Base-by-base conservation (phyloP, 2,888 invertebrate genomes). In the Slavum lentiscoides region DNA sequence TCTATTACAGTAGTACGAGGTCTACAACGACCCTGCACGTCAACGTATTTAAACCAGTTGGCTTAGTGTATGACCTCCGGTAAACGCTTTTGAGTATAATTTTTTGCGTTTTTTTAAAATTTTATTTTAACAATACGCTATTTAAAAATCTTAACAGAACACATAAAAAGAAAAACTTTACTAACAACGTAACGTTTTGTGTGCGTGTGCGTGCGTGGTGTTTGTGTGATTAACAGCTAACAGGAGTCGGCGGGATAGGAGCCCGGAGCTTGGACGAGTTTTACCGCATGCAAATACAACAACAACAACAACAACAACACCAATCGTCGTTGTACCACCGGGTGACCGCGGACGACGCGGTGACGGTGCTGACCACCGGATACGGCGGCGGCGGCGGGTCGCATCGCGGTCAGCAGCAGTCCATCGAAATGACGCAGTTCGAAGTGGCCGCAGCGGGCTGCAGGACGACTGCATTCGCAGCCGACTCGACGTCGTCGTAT, bases 231-330 rank as follows among this genome's bases (percentile, higher is more conserved):
- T 76, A 76, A 76, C 75, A 76, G 75, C 49, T 75, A 30, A 67
- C 75, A 2, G 75, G 75, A 67, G 67, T 76, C 68, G 75, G 67
- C 68, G 75, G 67, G 15, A 76, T 76, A 30, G 75, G 67, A 59
- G 75, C 75, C 30, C 75, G 75, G 30, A 76, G 75, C n/a, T 59
- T 76, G 75, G 75, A 76, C 68, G 75, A 76, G 43, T 76, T 76
- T 76, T 76, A 76, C 49, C 75, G 75, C 15, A 68, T 76, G 75
- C 75, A 76, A 76, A 76, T 76, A 68, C 75, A 68, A 21, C 75
- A 76, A n/a, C 74, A 55, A 17, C 55, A 74, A 21, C 58, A 74
- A 15, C 39, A 67, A 58, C 43, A 43, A 43, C 30, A 30, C 30
- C 30, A 30, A 30, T 30, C 30, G 30, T 7, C 49, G 68, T 43